phyloP scores from a whole-genome alignment of 2,888 invertebrate genomes.

The Congeria kusceri region DNA sequence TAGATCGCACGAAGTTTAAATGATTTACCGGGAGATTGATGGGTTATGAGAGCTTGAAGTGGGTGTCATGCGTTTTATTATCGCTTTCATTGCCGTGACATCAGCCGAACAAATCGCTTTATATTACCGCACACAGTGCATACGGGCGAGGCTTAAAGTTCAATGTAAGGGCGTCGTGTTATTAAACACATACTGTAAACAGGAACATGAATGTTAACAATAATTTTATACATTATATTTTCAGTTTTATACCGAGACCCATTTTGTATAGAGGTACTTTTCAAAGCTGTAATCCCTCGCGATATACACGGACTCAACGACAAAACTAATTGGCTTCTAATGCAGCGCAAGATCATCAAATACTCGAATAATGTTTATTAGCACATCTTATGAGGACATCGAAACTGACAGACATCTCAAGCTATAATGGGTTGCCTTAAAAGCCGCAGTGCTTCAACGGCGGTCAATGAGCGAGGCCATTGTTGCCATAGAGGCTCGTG shows the following conservation, averaged over 20 bases:
- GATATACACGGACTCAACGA: no score
- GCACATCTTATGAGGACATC: not conserved
- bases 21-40: slow-evolving; percentile 38
- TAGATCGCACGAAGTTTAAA: slow-evolving; percentile 31
- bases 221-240: no score
- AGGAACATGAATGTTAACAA: no score
- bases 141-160: not conserved
- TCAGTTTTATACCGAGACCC: no score
- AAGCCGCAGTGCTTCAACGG: not conserved
- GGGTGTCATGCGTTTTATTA: slow-evolving; percentile 50
- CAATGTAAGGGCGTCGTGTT: no score
- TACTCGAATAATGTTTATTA: not conserved
- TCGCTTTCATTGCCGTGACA: slow-evolving; percentile 34
- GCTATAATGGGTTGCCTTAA: slow-evolving; percentile 1
- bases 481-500: not conserved
- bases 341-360: no score
- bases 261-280: no score
- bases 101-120: slow-evolving; percentile 46
- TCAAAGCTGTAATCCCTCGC: no score
- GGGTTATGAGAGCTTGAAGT: slow-evolving; percentile 47
- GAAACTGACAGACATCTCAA: not conserved
- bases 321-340: no score
- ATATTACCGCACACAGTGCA: slow-evolving; percentile 41
- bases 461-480: slow-evolving; percentile 1
- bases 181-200: no score